Conservation (phyloP, 2,113 vertebrate species). For the Plectropomus leopardus region DNA sequence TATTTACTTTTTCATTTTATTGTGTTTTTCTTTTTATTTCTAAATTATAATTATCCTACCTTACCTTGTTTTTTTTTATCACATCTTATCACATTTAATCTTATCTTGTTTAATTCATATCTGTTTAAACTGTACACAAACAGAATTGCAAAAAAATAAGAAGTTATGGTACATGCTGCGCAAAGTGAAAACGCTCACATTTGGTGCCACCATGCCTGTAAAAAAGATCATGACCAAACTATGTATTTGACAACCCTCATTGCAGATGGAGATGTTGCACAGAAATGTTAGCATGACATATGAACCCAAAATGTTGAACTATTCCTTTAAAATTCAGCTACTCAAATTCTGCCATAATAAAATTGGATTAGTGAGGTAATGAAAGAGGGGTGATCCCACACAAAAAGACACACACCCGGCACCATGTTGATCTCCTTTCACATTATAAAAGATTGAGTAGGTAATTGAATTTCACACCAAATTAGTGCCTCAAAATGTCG, state of each 20-base stretch:
- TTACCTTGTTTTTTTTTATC: too few species aligned
- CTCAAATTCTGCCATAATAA: not conserved
- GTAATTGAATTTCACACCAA: constrained; percentile 54
- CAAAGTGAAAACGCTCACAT: not conserved
- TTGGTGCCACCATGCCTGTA: not conserved
- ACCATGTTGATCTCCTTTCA: constrained; percentile 30
- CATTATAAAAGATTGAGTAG: constrained; percentile 47
- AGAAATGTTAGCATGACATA: not conserved
- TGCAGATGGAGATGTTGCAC: not conserved
- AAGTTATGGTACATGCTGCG: not conserved
- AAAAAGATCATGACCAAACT: not conserved
- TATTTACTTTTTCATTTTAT: too few species aligned
- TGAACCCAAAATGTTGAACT: not conserved
- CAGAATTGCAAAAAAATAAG: not conserved
- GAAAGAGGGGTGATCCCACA: constrained; percentile 13
- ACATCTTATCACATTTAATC: too few species aligned
- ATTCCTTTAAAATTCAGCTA: not conserved
- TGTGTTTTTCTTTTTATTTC: too few species aligned
- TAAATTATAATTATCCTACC: too few species aligned
- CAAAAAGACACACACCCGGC: constrained; percentile 3
- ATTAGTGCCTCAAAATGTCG: constrained; percentile 23
- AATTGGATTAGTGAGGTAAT: constrained; percentile 23
- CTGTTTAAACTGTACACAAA: not conserved
- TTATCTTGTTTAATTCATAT: too few species aligned
- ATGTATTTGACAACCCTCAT: not conserved